Base-by-base conservation (phyloP, 1,140 invertebrate genomes). In the Berghia stephanieae region DNA sequence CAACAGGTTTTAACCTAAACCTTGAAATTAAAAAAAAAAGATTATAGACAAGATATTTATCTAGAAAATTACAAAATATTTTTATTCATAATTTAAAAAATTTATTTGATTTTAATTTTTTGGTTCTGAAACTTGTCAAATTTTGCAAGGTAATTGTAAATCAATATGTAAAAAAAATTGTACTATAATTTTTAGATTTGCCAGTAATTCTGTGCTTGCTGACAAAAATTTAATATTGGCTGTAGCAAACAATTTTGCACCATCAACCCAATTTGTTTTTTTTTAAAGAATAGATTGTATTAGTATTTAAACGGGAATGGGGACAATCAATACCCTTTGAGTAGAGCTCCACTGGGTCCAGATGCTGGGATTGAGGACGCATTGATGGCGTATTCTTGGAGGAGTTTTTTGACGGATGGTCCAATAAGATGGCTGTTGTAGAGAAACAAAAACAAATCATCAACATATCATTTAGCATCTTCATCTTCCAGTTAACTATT, bases 371-470 rank as follows among this genome's bases (percentile, higher is more conserved):
- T 86, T 31, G 90, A 83, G 4, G 80, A 86, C 27, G 77, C 73
- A 31, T 88, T 88, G 8, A 94, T 81, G 6, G 90, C 90, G 86
- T 93, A 94, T 81, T 92, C 91, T 79, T 92, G 88, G 18, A 94
- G 80, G 18, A 94, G 83, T 80, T 90, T 88, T 71, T 91, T 91
- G 2, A 93, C 93, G 46, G 93, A 92, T 67, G 93, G 92, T 43
- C 93, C 93, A 40, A 83, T 75, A 1, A 71, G 60, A 36, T 75
- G 78, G 21, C 83, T 86, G 74, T 21, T 78, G 77, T 21, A n/a
- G n/a, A n/a, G n/a, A 63, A 40, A 72, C 24, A 46, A 3, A 71
- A 34, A 49, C 3, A 70, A 10, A 27, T 24, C 31, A 24, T 60
- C 21, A 24, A 27, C 21, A 60, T n/a, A 27, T 60, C 8, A 60